phyloP scores from a whole-genome alignment of 2,888 invertebrate species.

The Clunio marinus region DNA sequence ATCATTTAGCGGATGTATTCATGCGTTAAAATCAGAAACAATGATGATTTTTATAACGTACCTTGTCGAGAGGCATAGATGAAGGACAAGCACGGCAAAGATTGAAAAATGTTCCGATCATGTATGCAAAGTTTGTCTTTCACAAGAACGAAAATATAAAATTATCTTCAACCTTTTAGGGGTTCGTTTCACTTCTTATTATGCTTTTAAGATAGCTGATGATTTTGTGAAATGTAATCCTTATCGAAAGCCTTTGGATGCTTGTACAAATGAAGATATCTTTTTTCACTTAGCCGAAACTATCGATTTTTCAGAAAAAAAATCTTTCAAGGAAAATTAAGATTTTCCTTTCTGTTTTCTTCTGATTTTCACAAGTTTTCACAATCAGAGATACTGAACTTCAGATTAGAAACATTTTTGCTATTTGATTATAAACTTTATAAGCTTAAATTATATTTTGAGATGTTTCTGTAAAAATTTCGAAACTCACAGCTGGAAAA shows the following conservation, averaged over 20 bases:
- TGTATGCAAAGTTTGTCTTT: slow-evolving; percentile 46
- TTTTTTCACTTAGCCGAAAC: slow-evolving; percentile 35
- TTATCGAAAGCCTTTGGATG: neutral
- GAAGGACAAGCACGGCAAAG: slow-evolving; percentile 88
- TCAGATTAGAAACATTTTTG: slow-evolving; percentile 19
- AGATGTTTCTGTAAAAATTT: too few species aligned
- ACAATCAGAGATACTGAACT: neutral
- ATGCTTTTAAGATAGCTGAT: neutral
- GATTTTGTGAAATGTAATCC: neutral
- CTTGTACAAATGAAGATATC: neutral
- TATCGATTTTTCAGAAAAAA: slow-evolving; percentile 38
- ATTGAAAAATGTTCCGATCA: slow-evolving; percentile 98
- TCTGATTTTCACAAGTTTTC: too few species aligned
- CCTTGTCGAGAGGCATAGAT: slow-evolving; percentile 95
- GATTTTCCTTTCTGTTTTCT: too few species aligned
- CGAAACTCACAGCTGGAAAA: slow-evolving; percentile 24
- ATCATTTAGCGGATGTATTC: too few species aligned
- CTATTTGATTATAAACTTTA: neutral
- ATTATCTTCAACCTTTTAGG: neutral
- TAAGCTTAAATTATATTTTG: slow-evolving; percentile 4
- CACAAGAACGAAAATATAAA: neutral
- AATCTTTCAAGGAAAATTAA: too few species aligned
- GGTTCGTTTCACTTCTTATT: neutral
- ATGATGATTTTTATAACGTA: slow-evolving; percentile 51
- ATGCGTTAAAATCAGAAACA: too few species aligned